Percentiles rank a stretch among this genome's conserved stretches.
Conservation (phyloP, 2,797 vertebrate genomes). For the Simalia tracyae region DNA sequence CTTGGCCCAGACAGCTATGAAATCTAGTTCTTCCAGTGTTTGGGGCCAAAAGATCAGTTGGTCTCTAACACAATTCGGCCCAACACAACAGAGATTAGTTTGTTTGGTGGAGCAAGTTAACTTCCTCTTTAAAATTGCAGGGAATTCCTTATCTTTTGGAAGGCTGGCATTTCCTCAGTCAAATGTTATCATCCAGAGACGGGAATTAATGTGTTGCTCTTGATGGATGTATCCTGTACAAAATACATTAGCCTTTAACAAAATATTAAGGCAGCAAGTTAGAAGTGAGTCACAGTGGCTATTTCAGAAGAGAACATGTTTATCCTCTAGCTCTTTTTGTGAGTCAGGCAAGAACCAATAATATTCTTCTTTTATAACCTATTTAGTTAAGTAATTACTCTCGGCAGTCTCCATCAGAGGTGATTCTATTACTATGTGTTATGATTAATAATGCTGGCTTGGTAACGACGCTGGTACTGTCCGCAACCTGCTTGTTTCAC, state of each 20-base stretch:
- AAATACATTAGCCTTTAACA: not conserved
- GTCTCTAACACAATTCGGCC: not conserved
- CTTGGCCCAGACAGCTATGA: too few species aligned
- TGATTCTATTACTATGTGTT: not conserved
- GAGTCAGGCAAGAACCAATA: not conserved
- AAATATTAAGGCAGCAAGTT: not conserved
- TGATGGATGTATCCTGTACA: not conserved
- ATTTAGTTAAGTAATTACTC: not conserved
- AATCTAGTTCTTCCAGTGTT: not conserved
- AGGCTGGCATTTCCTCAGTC: not conserved
- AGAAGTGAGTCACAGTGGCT: not conserved
- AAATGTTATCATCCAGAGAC: not conserved
- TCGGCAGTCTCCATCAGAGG: not conserved
- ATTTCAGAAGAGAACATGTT: not conserved
- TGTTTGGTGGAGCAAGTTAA: not conserved
- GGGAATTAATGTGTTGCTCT: slow-evolving; percentile 5
- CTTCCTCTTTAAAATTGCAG: slow-evolving; percentile 9
- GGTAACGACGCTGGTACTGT: not conserved
- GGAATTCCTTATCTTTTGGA: not conserved
- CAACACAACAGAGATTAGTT: not conserved
- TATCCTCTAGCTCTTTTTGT: not conserved
- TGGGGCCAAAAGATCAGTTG: not conserved
- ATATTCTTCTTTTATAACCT: not conserved
- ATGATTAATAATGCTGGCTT: not conserved
- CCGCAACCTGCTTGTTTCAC: not conserved